phyloP scores from a whole-genome alignment of 2,888 invertebrate species.

The Lasioglossum leucozonium region DNA sequence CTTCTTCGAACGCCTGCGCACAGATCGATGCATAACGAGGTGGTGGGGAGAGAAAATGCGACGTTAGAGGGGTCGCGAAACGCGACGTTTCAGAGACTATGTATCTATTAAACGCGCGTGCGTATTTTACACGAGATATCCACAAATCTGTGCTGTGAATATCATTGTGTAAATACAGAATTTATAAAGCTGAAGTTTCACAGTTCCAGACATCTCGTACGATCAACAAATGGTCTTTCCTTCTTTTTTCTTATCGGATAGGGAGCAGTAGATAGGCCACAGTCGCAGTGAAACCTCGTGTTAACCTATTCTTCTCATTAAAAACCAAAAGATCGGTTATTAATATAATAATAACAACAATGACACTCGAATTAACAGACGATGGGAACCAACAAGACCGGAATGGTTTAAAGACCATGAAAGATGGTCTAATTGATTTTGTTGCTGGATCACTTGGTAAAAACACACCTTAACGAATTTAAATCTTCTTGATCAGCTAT shows the following conservation, averaged over 20 bases:
- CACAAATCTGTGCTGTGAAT: constrained; percentile 4
- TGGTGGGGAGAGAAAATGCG: neutral
- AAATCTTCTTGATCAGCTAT: neutral
- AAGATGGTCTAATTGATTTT: constrained; percentile 92
- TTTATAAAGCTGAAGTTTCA: constrained; percentile 2
- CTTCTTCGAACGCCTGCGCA: neutral
- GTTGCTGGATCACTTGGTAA: constrained; percentile 93
- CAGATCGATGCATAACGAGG: neutral
- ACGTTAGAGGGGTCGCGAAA: neutral
- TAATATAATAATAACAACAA: constrained; percentile 56
- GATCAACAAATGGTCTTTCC: constrained; percentile 18
- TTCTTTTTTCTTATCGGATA: constrained; percentile 16
- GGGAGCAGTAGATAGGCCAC: constrained; percentile 8
- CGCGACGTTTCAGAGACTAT: neutral
- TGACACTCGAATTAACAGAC: constrained; percentile 67
- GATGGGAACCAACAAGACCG: constrained; percentile 50
- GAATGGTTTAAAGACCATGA: constrained; percentile 84
- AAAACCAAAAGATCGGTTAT: neutral
- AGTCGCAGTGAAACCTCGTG: constrained; percentile 29
- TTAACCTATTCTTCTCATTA: constrained; percentile 21
- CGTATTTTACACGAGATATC: neutral
- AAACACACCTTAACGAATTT: neutral
- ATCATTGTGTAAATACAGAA: constrained; percentile 46
- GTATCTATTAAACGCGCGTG: neutral
- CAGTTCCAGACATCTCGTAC: neutral